Conservation (phyloP, 1,140 invertebrate species). For the Papilio machaon region DNA sequence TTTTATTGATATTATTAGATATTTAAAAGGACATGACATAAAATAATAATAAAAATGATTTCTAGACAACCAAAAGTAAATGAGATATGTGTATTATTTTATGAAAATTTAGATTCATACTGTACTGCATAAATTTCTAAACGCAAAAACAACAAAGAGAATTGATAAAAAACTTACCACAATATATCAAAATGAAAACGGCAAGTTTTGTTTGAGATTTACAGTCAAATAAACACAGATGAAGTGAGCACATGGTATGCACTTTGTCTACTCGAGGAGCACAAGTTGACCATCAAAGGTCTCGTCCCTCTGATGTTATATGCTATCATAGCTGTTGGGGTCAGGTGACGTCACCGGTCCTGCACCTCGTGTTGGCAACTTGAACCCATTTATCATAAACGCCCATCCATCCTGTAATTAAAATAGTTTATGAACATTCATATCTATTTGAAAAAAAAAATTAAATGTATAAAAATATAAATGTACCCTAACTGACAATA, state of each 20-base stretch:
- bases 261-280: conserved; percentile 61
- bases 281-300: conserved; percentile 67
- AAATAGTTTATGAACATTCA: not conserved
- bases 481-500: not conserved
- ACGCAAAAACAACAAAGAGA: not conserved
- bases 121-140: not conserved
- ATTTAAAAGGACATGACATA: not conserved
- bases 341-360: conserved; percentile 66
- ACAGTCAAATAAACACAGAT: not conserved
- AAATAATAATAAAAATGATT: not conserved
- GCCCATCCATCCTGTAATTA: conserved; percentile 78
- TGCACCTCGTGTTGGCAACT: conserved; percentile 62
- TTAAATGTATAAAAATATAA: too few species aligned
- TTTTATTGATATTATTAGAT: not conserved
- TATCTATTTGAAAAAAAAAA: not conserved
- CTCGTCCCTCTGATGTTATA: conserved; percentile 74
- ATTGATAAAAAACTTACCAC: not conserved
- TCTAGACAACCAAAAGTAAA: not conserved
- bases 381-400: conserved; percentile 75
- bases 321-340: conserved; percentile 81
- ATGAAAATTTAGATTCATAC: not conserved
- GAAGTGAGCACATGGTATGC: conserved; percentile 37
- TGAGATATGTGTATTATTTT: not conserved
- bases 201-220: not conserved
- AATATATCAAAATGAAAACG: not conserved